Percentiles rank a stretch among this genome's conserved stretches.
Evolutionary conservation across 2,888 invertebrate species (phyloP).

Genomic region (Agrotis exclamationis): DNA sequence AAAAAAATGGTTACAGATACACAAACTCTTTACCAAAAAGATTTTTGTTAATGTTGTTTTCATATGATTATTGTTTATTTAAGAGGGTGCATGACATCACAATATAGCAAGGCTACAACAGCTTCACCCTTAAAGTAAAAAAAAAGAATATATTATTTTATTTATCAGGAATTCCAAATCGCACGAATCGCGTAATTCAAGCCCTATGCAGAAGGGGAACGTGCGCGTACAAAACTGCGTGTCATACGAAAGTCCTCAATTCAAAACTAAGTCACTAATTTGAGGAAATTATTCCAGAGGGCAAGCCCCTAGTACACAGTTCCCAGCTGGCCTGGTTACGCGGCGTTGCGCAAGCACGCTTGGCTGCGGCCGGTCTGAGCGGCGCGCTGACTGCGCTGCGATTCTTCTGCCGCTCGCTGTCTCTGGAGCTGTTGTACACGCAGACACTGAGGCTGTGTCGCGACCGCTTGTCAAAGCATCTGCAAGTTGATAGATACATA

Average conservation of each 20-base stretch:
- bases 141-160: too few relatives aligned
- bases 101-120: too few relatives aligned
- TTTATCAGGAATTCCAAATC: too few relatives aligned
- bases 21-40: not conserved
- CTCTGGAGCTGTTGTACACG: conserved; percentile 97
- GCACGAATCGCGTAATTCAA: too few relatives aligned
- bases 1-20: too few relatives aligned
- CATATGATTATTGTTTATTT: too few relatives aligned
- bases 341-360: conserved; percentile 97
- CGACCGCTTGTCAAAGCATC: conserved; percentile 97
- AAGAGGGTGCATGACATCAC: too few relatives aligned
- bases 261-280: not conserved
- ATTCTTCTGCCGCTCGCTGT: conserved; percentile 98
- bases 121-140: too few relatives aligned
- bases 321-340: conserved; percentile 98
- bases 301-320: conserved; percentile 98
- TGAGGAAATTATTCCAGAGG: conserved; percentile 91
- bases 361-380: conserved; percentile 95
- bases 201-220: too few relatives aligned
- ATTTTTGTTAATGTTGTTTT: too few relatives aligned
- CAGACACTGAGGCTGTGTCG: conserved; percentile 97
- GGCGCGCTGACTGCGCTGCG: conserved; percentile 93
- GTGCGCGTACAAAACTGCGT: too few relatives aligned
- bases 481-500: conserved; percentile 97
- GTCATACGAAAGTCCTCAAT: too few relatives aligned